Base-by-base conservation (phyloP, 2,888 invertebrate species). In the Lamellibrachia satsuma region DNA sequence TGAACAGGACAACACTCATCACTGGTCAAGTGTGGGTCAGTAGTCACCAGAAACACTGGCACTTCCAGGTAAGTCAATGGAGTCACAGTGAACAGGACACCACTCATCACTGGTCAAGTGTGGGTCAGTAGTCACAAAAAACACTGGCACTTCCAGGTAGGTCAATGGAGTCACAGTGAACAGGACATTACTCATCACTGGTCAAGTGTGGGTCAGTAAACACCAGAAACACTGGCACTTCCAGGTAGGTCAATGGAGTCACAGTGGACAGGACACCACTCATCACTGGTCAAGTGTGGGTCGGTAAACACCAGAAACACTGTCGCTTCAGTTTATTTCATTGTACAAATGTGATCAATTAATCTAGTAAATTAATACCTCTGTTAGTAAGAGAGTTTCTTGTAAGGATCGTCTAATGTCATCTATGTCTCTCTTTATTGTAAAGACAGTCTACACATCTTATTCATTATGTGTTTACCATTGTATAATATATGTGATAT, bases 211-310 rank as follows among this genome's bases (percentile, higher is more conserved):
- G 91, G 52, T 91, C 52, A 39, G 91, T 15, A 22, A 22, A 22
- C 91, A 39, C 91, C 91, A 91, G 52, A 51, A 91, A 52, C 91
- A 91, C 75, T 75, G 75, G 75, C 75, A 11, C 75, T 75, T 75
- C 75, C 39, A 39, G 39, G 39, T 39, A 39, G 1, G 39, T 39
- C 39, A 39, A 39, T 39, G 39, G 39, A 39, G 39, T 39, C 39
- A 39, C 39, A 39, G 39, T 39, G 39, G 39, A 91, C 91, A 91
- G 39, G 22, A 52, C 91, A 27, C 52, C 91, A n/a, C 91, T 39
- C 39, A 11, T 27, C 11, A 39, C 91, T 52, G 91, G 91, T 9
- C 11, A 52, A 52, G 91, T 91, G 91, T 91, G 91, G 91, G 52
- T 91, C 52, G 39, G 91, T 15, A 22, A n/a, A 22, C 91, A 39